A percentile compares a stretch with the other conserved stretches of the same genome.
Conservation (phyloP, 2,113 vertebrate genomes). For the Rhinoptilus africanus region DNA sequence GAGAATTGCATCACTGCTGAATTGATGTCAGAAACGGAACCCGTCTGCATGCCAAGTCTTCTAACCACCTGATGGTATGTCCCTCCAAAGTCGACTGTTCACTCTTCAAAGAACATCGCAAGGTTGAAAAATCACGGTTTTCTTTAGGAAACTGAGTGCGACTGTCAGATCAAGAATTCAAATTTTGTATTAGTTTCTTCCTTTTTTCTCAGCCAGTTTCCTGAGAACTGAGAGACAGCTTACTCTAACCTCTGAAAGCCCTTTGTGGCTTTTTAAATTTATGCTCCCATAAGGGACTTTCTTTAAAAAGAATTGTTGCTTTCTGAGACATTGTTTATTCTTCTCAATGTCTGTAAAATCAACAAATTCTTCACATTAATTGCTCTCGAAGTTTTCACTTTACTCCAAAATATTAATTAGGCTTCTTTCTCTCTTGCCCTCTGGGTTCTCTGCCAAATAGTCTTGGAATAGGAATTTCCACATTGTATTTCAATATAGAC, state of each 20-base stretch:
- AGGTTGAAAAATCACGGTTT: background rate
- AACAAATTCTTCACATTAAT: conserved; percentile 2
- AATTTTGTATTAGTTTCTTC: background rate
- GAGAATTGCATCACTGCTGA: background rate
- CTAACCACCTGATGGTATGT: conserved; percentile 37
- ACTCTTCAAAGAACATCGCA: background rate
- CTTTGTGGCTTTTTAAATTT: background rate
- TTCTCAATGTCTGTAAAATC: conserved; percentile 43
- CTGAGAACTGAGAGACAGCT: background rate
- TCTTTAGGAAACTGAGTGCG: background rate
- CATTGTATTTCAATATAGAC: background rate
- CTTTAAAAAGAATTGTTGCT: background rate
- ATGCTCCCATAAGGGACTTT: background rate
- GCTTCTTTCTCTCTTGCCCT: conserved; percentile 19
- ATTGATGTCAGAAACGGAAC: background rate
- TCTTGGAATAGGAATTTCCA: conserved; percentile 22
- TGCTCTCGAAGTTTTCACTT: conserved; percentile 25
- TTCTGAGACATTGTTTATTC: conserved; percentile 34
- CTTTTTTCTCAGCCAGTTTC: background rate
- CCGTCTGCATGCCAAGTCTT: background rate
- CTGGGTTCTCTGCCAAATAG: background rate
- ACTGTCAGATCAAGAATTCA: background rate
- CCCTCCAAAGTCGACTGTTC: conserved; percentile 20
- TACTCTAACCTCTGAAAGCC: conserved; percentile 7
- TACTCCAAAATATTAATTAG: background rate